phyloP scores from a whole-genome alignment of 2,888 invertebrate genomes.

The Venusia cambrica region DNA sequence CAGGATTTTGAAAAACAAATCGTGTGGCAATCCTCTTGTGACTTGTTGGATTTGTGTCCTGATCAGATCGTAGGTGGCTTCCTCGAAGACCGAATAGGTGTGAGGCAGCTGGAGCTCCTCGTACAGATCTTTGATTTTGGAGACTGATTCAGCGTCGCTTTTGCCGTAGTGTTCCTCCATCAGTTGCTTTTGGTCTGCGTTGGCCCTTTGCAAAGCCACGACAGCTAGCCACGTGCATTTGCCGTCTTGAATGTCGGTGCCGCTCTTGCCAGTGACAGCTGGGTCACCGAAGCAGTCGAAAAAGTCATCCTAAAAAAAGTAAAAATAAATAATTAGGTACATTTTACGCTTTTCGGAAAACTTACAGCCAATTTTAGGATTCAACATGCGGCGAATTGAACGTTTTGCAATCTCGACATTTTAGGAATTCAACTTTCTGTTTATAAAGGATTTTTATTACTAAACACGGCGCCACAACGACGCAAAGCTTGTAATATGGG shows the following conservation, averaged over 20 bases:
- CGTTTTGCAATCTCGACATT: too few relatives aligned
- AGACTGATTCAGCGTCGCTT: constrained; percentile 83
- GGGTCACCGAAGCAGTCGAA: constrained; percentile 95
- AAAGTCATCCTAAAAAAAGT: constrained; percentile 87
- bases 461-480: too few relatives aligned
- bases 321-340: constrained; percentile 3
- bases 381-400: too few relatives aligned
- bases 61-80: constrained; percentile 90
- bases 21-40: constrained; percentile 89
- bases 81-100: constrained; percentile 90
- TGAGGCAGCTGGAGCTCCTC: constrained; percentile 88
- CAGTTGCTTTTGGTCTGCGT: constrained; percentile 84
- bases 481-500: too few relatives aligned
- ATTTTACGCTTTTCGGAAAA: background rate
- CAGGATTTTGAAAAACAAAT: constrained; percentile 90
- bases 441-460: too few relatives aligned
- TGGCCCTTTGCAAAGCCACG: constrained; percentile 90
- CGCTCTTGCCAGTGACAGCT: constrained; percentile 91
- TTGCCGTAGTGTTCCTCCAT: constrained; percentile 90
- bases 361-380: too few relatives aligned
- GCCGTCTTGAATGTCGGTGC: constrained; percentile 96
- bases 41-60: constrained; percentile 92
- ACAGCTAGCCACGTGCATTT: constrained; percentile 98
- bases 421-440: too few relatives aligned
- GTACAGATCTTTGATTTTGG: constrained; percentile 87